Conservation (phyloP, 1,140 invertebrate species). For the Lysiphlebus fabarum region DNA sequence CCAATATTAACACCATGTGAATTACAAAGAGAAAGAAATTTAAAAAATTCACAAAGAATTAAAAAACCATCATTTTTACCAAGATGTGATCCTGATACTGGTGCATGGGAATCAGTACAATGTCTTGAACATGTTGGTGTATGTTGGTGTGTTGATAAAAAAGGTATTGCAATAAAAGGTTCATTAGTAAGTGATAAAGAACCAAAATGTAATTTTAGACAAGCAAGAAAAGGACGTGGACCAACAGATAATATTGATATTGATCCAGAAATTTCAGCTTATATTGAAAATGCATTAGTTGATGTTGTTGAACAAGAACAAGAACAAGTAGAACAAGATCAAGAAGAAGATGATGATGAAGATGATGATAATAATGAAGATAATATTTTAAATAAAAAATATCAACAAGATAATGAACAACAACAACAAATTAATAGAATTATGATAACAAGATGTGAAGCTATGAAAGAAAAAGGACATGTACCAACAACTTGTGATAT, state of each 20-base stretch:
- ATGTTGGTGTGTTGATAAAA: slow-evolving; percentile 81
- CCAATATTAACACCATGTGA: slow-evolving; percentile 81
- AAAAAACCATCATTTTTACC: slow-evolving; percentile 68
- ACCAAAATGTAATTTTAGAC: slow-evolving; percentile 72
- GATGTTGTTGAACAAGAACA: slow-evolving; percentile 19
- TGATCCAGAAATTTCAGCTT: slow-evolving; percentile 44
- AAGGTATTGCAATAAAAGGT: slow-evolving; percentile 76
- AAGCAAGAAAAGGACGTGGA: slow-evolving; percentile 60
- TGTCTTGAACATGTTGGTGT: slow-evolving; percentile 76
- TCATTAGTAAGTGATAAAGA: slow-evolving; percentile 69
- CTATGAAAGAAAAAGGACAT: slow-evolving; percentile 58
- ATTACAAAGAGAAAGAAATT: slow-evolving; percentile 71
- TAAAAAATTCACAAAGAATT: slow-evolving; percentile 64
- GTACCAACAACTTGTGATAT: slow-evolving; percentile 63
- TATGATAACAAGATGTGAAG: slow-evolving; percentile 61
- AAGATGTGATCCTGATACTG: slow-evolving; percentile 67
- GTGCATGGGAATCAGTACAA: slow-evolving; percentile 77
- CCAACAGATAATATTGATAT: slow-evolving; percentile 26
- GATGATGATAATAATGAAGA: too few relatives aligned
- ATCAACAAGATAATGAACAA: slow-evolving; percentile 46
- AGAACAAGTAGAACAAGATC: slow-evolving; percentile 9
- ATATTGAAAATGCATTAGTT: slow-evolving; percentile 39
- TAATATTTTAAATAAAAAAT: slow-evolving; percentile 34
- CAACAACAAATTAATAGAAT: slow-evolving; percentile 55
- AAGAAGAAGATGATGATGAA: too few relatives aligned